Conservation (phyloP, 2,797 vertebrate species). For the Protosalanx chinensis region DNA sequence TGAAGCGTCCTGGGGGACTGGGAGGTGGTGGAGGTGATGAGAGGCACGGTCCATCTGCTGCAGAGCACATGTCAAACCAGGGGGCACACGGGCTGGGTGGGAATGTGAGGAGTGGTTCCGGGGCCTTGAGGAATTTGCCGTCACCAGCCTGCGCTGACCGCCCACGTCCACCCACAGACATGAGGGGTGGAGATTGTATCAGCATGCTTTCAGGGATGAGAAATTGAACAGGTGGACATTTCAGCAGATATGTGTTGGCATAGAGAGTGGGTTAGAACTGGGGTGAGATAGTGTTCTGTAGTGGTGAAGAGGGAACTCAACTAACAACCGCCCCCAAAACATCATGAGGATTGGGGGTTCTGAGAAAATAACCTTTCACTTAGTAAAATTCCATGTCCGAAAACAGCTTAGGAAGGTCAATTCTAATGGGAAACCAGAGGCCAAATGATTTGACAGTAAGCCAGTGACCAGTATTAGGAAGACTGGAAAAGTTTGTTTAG, state of each 20-base stretch:
- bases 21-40: background rate
- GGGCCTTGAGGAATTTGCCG: conserved; percentile 28
- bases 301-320: background rate
- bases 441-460: conserved; percentile 34
- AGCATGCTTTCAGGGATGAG: conserved; percentile 16
- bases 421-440: conserved; percentile 31
- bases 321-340: background rate
- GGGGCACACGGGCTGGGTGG: conserved; percentile 22
- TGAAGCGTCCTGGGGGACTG: conserved; percentile 10
- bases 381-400: conserved; percentile 1
- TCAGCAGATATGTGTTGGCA: conserved; percentile 28
- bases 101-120: conserved; percentile 22
- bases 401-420: conserved; percentile 37
- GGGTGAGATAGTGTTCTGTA: conserved; percentile 6
- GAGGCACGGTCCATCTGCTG: background rate
- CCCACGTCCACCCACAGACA: background rate
- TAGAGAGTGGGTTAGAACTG: background rate
- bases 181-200: conserved; percentile 21
- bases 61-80: conserved; percentile 9
- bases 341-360: background rate
- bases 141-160: conserved; percentile 6
- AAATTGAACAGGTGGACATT: conserved; percentile 27
- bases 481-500: conserved; percentile 33
- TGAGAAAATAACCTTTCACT: conserved; percentile 42
- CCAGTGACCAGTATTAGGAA: conserved; percentile 24